phyloP scores from a whole-genome alignment of 2,113 vertebrate genomes.

The Microtus richardsoni region DNA sequence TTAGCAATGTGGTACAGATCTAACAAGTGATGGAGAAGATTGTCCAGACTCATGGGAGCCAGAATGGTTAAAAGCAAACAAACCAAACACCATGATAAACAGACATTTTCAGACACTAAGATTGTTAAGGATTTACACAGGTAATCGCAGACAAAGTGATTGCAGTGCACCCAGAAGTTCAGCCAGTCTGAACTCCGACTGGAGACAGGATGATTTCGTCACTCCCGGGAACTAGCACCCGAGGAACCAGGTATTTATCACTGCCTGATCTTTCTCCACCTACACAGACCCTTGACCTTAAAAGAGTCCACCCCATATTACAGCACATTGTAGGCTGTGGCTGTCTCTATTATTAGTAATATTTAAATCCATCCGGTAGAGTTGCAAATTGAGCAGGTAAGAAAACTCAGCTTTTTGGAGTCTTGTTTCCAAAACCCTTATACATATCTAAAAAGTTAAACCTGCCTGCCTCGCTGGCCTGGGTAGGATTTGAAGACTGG shows the following conservation, averaged over 20 bases:
- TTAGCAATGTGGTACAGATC: neutral
- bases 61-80: neutral
- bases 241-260: neutral
- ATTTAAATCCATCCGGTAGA: neutral
- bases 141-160: neutral
- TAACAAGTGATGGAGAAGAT: neutral
- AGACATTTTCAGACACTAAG: neutral
- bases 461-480: rapidly evolving
- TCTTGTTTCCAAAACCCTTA: neutral
- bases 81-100: neutral
- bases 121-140: neutral
- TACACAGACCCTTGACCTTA: neutral
- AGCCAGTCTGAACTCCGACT: neutral
- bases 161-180: neutral
- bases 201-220: too few relatives aligned
- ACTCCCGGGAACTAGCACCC: neutral
- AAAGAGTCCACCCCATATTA: neutral
- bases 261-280: neutral
- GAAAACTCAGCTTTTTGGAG: neutral
- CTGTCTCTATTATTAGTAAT: neutral
- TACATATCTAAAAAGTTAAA: neutral
- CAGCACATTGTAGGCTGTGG: rapidly evolving
- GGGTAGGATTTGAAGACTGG: neutral
- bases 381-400: neutral
- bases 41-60: neutral